These are phyloP conservation scores for Periplaneta americana DNA, from an alignment of 1,140 invertebrate species.

Conservation along the genomic window DNA sequence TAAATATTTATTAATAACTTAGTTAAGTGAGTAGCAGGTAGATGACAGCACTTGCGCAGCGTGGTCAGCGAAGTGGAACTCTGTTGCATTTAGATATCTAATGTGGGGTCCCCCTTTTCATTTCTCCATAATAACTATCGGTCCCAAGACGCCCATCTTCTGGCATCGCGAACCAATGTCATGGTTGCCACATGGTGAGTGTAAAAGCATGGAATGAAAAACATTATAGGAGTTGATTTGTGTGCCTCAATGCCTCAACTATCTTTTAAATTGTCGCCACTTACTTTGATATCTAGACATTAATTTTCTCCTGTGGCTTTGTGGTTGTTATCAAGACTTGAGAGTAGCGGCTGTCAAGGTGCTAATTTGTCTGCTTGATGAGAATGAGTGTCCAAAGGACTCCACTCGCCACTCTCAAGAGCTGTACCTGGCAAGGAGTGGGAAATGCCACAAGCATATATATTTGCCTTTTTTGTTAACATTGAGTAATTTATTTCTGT, in stretches of 20 bases:
- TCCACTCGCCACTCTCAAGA: background rate
- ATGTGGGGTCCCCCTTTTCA: background rate
- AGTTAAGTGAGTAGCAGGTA: background rate
- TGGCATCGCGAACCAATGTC: background rate
- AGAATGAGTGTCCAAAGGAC: background rate
- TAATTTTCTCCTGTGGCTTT: background rate
- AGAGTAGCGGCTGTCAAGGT: background rate
- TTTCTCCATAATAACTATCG: background rate
- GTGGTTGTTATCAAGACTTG: background rate
- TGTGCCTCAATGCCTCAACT: background rate
- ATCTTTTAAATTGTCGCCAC: background rate
- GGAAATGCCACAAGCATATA: background rate
- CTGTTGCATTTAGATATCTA: background rate
- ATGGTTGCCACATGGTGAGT: background rate
- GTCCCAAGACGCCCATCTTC: background rate
- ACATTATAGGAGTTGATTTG: background rate
- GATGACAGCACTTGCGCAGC: background rate
- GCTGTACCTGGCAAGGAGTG: no score
- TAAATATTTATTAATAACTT: conserved; percentile 1
- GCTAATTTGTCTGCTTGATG: background rate
- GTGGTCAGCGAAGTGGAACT: background rate
- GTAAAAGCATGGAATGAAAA: background rate
- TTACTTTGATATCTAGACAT: background rate
- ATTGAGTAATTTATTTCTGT: conserved; percentile 20
- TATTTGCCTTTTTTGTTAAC: conserved; percentile 16